Percentiles rank a stretch among this genome's conserved stretches.
phyloP scores from a whole-genome alignment of 2,113 vertebrate species.

The Arenaria interpres region DNA sequence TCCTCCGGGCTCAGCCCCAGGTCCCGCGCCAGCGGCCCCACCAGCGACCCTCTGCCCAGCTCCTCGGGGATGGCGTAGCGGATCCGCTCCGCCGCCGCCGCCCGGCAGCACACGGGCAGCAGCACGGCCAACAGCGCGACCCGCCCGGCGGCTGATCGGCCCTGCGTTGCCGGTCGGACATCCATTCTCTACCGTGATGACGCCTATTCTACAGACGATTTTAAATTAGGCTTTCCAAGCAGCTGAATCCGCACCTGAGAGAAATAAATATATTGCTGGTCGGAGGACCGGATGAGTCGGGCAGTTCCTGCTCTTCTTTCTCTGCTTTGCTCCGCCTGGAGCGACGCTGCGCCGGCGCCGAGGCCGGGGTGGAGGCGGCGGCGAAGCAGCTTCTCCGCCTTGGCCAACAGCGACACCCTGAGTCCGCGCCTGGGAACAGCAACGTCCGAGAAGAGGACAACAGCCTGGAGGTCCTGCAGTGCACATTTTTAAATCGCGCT shows the following conservation, averaged over 20 bases:
- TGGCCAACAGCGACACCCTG: conserved; percentile 49
- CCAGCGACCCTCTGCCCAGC: conserved; percentile 36
- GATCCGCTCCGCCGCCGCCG: not conserved
- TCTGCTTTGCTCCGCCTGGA: not conserved
- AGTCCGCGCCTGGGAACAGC: not conserved
- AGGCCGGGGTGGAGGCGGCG: not conserved
- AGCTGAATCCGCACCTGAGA: not conserved
- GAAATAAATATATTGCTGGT: not conserved
- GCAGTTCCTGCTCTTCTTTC: not conserved
- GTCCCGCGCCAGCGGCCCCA: conserved; percentile 43
- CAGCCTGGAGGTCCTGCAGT: not conserved
- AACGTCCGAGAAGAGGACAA: not conserved
- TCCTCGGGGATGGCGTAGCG: conserved; percentile 30
- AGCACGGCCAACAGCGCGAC: not conserved
- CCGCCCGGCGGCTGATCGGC: not conserved
- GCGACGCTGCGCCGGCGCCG: not conserved
- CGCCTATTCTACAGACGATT: not conserved
- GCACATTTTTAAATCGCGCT: rapidly evolving
- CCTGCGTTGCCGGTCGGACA: not conserved
- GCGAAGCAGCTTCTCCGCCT: not conserved
- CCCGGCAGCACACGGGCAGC: not conserved
- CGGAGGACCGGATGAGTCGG: not conserved
- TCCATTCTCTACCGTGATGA: not conserved
- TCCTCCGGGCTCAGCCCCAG: not conserved
- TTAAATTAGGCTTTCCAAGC: not conserved